phyloP scores from a whole-genome alignment of 1,140 invertebrate genomes.

The Drosophila sp. region DNA sequence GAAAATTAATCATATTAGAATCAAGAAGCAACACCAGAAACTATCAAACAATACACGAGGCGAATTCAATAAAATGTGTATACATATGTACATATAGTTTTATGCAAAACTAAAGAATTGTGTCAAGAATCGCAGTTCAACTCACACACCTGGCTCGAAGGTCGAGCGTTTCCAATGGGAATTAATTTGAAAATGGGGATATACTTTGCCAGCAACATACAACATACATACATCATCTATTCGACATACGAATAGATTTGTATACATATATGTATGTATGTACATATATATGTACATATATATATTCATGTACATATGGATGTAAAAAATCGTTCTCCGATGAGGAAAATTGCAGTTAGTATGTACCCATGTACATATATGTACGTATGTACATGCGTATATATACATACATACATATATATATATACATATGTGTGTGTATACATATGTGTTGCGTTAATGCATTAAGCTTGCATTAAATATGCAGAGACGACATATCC shows the following conservation, averaged over 20 bases:
- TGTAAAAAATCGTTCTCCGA: background rate
- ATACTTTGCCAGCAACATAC: background rate
- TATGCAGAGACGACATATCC: background rate
- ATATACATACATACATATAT: background rate
- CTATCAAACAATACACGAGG: background rate
- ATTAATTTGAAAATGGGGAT: background rate
- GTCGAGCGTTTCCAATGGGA: background rate
- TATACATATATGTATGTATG: background rate
- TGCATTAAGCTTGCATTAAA: slow-evolving; percentile 3
- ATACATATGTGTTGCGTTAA: background rate
- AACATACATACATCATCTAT: background rate
- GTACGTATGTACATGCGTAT: background rate
- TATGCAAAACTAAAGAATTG: slow-evolving; percentile 19
- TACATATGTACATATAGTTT: slow-evolving; percentile 48
- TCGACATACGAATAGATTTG: background rate
- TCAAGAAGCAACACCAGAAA: background rate
- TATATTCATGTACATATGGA: background rate
- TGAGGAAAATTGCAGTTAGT: slow-evolving; percentile 2
- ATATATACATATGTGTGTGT: background rate
- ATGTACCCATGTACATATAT: background rate
- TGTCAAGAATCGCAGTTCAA: slow-evolving; percentile 11
- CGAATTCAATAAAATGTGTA: slow-evolving; percentile 19
- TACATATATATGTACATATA: slow-evolving; percentile 5
- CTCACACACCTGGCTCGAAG: background rate
- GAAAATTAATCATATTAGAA: background rate